phyloP scores from a whole-genome alignment of 1,140 invertebrate species.

The Drosophila kurseongensis region DNA sequence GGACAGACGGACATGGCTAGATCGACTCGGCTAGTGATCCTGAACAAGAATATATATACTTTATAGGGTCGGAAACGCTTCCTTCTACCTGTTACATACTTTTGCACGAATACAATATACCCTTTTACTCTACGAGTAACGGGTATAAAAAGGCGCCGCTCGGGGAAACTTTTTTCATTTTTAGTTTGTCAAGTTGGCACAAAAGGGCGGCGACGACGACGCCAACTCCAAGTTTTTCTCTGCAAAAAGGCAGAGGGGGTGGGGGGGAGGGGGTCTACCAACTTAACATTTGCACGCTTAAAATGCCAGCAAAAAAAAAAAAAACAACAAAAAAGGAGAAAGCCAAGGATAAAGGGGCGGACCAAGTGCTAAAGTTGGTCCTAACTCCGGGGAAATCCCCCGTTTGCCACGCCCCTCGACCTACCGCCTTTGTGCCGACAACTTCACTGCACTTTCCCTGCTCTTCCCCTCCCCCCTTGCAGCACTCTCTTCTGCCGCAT shows the following conservation, averaged over 20 bases:
- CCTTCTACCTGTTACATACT: no score
- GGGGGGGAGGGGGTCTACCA: conserved; percentile 15
- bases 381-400: conserved; percentile 27
- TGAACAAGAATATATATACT: no score
- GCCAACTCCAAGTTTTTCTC: conserved; percentile 65
- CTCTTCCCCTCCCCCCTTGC: background rate
- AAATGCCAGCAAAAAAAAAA: conserved; percentile 33
- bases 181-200: conserved; percentile 82
- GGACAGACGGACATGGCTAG: no score
- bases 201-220: conserved; percentile 61
- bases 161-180: conserved; percentile 79
- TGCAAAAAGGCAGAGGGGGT: conserved; percentile 35
- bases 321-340: background rate
- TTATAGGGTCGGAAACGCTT: no score
- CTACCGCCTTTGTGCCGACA: conserved; percentile 36
- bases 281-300: conserved; percentile 71
- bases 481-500: conserved; percentile 16
- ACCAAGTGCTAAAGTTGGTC: conserved; percentile 44
- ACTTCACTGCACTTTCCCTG: conserved; percentile 36
- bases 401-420: conserved; percentile 2
- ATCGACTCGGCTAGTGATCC: no score
- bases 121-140: no score
- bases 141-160: conserved; percentile 81
- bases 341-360: conserved; percentile 37
- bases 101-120: no score